Evolutionary conservation across 2,888 invertebrate genomes (phyloP).

Genomic region (Alentia gelatinosa): DNA sequence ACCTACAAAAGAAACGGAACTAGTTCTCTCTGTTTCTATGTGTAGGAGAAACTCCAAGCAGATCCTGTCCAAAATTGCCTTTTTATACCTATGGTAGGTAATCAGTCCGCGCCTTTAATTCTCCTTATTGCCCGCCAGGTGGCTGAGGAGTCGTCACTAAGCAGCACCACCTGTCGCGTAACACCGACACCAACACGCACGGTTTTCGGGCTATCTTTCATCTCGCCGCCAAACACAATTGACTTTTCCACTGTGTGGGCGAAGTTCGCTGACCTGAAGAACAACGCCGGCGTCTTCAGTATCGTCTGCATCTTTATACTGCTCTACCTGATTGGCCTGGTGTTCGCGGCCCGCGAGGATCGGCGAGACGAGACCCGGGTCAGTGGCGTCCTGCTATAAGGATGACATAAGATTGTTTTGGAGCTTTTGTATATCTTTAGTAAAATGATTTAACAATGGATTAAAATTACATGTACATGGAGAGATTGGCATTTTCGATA

Average conservation of each 20-base stretch:
- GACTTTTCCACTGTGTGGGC: slow-evolving; percentile 78
- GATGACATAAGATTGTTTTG: too few species aligned
- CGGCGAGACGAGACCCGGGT: slow-evolving; percentile 69
- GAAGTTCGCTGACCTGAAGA: slow-evolving; percentile 74
- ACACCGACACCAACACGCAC: not conserved
- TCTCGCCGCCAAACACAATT: slow-evolving; percentile 78
- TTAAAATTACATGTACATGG: too few species aligned
- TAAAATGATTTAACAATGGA: too few species aligned
- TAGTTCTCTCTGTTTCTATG: too few species aligned
- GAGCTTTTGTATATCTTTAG: too few species aligned
- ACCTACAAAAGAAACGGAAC: too few species aligned
- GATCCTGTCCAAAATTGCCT: too few species aligned
- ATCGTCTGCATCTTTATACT: slow-evolving; percentile 74
- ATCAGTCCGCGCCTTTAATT: too few species aligned
- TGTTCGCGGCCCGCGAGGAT: slow-evolving; percentile 75
- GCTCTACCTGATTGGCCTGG: slow-evolving; percentile 72
- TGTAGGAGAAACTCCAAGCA: too few species aligned
- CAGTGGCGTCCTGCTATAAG: not conserved
- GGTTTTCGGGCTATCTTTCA: slow-evolving; percentile 63
- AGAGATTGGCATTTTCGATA: too few species aligned
- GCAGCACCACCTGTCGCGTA: slow-evolving; percentile 14
- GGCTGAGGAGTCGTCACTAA: not conserved
- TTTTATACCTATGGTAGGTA: too few species aligned
- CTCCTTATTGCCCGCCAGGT: too few species aligned
- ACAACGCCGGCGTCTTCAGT: slow-evolving; percentile 78